Evolutionary conservation across 2,113 vertebrate genomes (phyloP), one percentile per base, ranked within the genome.

Genomic region (Tragelaphus scriptus): DNA sequence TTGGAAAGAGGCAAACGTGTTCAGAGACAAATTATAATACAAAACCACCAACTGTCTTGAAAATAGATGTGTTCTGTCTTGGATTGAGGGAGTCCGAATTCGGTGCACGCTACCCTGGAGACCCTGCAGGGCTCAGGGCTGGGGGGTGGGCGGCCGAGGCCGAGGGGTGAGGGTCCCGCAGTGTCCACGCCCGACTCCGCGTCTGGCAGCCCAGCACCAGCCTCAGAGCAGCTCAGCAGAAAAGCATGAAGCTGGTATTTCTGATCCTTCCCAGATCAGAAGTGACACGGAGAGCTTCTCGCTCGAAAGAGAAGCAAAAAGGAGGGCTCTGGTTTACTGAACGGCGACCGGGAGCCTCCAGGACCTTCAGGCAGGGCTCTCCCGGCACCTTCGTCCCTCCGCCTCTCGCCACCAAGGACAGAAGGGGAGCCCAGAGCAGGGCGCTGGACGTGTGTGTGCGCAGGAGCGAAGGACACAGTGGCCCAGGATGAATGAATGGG

Each of bases 361-460:
- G 23, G 32, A 32, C 59, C 49, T 23, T 17, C 12, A 8, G 53
- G 65, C 21, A 7, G 26, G 4, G 26, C 23, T 8, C 2, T 16
- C 36, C 7, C 4, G 0, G 12, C 7, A 2, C 7, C 65, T 15
- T 5, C 23, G 0, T 7, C 30, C 25, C 12, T 10, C 6, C 0
- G 15, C 30, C 51, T 10, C 85, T 26, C 7, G 0, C n/a, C 23
- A 10, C 21, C 36, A 47, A 40, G 19, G 13, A 49, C 5, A 30
- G 26, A 32, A 1, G 23, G 14, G n/a, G 28, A 1, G 3, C 23
- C 28, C 8, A 1, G 65, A 36, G 9, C 4, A 4, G 28, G 23
- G 14, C 23, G 6, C 15, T 2, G 23, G 23, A n/a, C 14, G 0
- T 2, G 0, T 71, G 4, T 2, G 1, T 0, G 3, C 7, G 16